Evolutionary conservation across 2,113 vertebrate species (phyloP), one percentile per base, ranked within the genome.

Genomic region (Merops nubicus): DNA sequence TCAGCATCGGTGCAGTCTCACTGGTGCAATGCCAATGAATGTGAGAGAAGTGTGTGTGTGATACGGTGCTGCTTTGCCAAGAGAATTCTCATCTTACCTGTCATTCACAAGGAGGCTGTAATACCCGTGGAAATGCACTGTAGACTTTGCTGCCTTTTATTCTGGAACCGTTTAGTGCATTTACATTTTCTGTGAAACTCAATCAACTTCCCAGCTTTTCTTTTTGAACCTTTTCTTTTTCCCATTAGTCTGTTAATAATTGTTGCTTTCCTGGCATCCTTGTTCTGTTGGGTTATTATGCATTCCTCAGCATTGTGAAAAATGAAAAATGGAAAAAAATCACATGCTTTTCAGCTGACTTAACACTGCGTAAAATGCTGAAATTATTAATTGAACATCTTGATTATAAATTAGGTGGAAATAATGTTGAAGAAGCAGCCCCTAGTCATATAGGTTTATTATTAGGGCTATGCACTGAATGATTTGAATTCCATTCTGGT

Each of bases 351-450:
- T 98, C 98, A 98, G 97, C 97, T 98, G 98, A 98, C 97, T 98
- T 98, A 98, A 98, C 98, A 98, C 94, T 97, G 97, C 11, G 1
- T 97, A 98, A 98, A 98, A 97, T 98, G 96, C 97, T 97, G 97
- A 98, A 98, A 98, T 98, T 98, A 98, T 98, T 98, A 98, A 98
- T 98, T 98, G 97, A 98, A 98, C 97, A 98, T 98, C 97, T 98
- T 98, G 98, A 98, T 98, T 98, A 98, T 98, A 98, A 98, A 98
- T 98, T 98, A 98, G 96, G 97, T 98, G 97, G 98, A 98, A 98
- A 98, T 98, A 98, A 98, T 98, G 98, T 98, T 98, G 97, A 98
- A 98, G 97, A 98, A 98, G 97, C 98, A 98, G 96, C 97, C 97
- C 56, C 93, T 95, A 96, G 97, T 97, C 98, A 97, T 97, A 97